Conservation (phyloP, 2,113 vertebrate genomes). For the Aegotheles bennettii region DNA sequence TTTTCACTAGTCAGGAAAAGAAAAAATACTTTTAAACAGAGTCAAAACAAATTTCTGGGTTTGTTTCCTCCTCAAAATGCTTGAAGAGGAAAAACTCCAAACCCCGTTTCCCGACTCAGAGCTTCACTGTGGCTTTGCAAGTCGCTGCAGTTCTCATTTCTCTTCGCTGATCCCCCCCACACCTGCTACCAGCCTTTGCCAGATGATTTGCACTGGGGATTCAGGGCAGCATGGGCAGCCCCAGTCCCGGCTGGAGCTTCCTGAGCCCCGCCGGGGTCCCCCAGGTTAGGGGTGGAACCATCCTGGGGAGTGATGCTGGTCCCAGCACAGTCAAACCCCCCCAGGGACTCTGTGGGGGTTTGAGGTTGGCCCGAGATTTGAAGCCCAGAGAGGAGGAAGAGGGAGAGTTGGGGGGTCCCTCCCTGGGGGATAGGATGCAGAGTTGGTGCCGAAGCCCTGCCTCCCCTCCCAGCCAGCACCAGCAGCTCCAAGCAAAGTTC, state of each 20-base stretch:
- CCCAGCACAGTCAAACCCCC: background rate
- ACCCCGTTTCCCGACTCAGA: fast-evolving
- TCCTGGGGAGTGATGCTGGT: fast-evolving
- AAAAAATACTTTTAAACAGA: background rate
- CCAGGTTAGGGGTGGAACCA: background rate
- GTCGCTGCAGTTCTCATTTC: background rate
- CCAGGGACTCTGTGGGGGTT: fast-evolving
- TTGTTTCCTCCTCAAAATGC: background rate
- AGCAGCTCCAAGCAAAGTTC: background rate
- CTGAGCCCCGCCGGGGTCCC: background rate
- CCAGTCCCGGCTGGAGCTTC: background rate
- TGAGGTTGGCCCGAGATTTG: background rate
- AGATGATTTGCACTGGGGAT: fast-evolving
- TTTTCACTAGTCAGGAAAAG: background rate
- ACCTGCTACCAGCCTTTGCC: background rate
- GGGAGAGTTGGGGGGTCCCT: background rate
- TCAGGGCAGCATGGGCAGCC: too few species aligned
- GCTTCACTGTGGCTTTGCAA: background rate
- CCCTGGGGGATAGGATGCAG: background rate
- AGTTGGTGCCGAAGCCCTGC: background rate
- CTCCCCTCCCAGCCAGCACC: background rate
- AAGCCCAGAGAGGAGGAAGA: background rate
- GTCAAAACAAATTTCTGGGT: background rate
- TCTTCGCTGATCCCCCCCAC: background rate
- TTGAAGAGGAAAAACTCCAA: background rate